Base-by-base conservation (phyloP, 2,888 invertebrate genomes). In the Sphaerophoria rueppellii region DNA sequence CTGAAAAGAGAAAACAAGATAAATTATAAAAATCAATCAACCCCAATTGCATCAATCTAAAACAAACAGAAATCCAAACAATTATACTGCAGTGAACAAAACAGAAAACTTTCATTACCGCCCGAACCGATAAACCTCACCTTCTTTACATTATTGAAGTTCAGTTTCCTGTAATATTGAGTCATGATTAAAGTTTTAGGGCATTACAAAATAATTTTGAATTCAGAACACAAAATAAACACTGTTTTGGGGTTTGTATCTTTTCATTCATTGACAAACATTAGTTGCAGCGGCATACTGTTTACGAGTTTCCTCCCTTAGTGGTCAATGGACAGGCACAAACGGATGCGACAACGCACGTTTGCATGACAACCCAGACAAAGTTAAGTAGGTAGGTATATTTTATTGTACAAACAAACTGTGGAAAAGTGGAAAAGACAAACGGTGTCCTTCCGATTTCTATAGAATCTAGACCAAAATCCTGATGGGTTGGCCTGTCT, bases 331-430 rank as follows among this genome's bases (percentile, higher is more conserved):
- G 7, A 7, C 9, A 43, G 9, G 40, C 7, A 43, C 9, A 9
- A 43, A 2, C 4, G 40, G 40, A 43, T 11, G 11, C 4, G 5
- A 7, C 6, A 37, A 69, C 4, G 5, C 37, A 35, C 34, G 58
- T 57, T 61, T 11, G 75, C 52, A 78, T 70, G 60, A 74, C 11
- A 16, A 74, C 57, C 70, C 79, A 78, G 82, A 11, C 37, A 24
- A 60, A 43, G 60, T 67, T 72, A 76, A 80, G 83, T 85, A 80
- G n/a, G n/a, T n/a, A n/a, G n/a, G n/a, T n/a, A n/a, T 65, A 65
- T 65, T 37, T 85, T 67, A 65, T 54, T 54, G 76, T 85, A 80
- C 75, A 85, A 76, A 85, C 80, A 76, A 85, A 79, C 82, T 35
- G 12, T 24, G 24, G 67, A 65, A 48, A 43, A 65, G 35, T 50